phyloP scores from a whole-genome alignment of 2,888 invertebrate species.

The Lathronympha strigana region DNA sequence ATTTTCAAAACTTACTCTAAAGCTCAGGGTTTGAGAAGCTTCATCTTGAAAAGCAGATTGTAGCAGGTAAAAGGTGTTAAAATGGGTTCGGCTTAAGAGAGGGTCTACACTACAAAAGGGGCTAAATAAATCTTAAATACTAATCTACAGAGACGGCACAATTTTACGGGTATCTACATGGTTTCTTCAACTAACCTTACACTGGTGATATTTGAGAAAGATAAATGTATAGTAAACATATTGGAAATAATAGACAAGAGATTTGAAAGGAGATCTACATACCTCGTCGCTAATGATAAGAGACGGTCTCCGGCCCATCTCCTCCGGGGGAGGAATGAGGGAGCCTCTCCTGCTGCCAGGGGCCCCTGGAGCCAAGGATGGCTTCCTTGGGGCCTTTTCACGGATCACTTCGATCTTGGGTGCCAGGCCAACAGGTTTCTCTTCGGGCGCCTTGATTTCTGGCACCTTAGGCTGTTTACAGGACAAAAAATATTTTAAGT shows the following conservation, averaged over 20 bases:
- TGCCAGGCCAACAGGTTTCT: constrained; percentile 77
- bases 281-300: constrained; percentile 98
- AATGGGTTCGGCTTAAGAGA: constrained; percentile 83
- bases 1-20: constrained; percentile 62
- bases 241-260: constrained; percentile 33
- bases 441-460: constrained; percentile 88
- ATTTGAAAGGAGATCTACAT: constrained; percentile 64
- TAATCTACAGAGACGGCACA: constrained; percentile 63
- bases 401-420: constrained; percentile 95
- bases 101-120: constrained; percentile 69
- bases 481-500: constrained; percentile 14
- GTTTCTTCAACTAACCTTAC: constrained; percentile 64
- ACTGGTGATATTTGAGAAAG: constrained; percentile 54
- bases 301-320: constrained; percentile 93
- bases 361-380: constrained; percentile 87
- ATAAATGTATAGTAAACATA: constrained; percentile 28
- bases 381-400: constrained; percentile 91
- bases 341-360: constrained; percentile 88
- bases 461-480: constrained; percentile 80
- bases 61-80: constrained; percentile 64
- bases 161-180: constrained; percentile 55
- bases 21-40: constrained; percentile 67
- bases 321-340: constrained; percentile 94
- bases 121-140: constrained; percentile 48
- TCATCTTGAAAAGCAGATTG: constrained; percentile 66